A percentile compares a stretch with the other conserved stretches of the same genome.
phyloP scores from a whole-genome alignment of 2,113 vertebrate species.

The Siniperca knerii region DNA sequence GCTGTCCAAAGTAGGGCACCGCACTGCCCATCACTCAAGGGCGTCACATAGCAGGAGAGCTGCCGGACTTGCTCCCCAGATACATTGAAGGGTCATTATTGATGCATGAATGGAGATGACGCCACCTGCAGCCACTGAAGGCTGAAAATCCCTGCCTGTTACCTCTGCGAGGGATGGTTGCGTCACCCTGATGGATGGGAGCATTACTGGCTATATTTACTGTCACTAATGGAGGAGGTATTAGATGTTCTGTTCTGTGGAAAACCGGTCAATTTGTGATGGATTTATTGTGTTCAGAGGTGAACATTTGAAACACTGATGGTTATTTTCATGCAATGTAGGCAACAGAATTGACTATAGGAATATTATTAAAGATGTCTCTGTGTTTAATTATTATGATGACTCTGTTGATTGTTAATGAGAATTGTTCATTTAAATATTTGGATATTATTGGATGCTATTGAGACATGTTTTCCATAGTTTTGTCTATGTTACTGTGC shows the following conservation, averaged over 20 bases:
- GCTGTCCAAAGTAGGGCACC: slow-evolving; percentile 43
- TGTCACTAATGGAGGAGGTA: slow-evolving; percentile 30
- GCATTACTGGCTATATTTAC: slow-evolving; percentile 60
- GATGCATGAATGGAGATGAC: slow-evolving; percentile 34
- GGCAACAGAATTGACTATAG: not conserved
- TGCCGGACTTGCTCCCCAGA: slow-evolving; percentile 34
- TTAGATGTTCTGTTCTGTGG: slow-evolving; percentile 35
- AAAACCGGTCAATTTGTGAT: slow-evolving; percentile 23
- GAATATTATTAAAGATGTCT: not conserved
- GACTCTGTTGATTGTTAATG: too few species aligned
- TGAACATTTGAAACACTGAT: not conserved
- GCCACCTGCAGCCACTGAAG: slow-evolving; percentile 52
- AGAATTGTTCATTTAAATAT: not conserved
- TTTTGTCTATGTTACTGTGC: not conserved
- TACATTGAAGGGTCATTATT: slow-evolving; percentile 48
- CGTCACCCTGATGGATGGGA: slow-evolving; percentile 35
- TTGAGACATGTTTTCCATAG: not conserved
- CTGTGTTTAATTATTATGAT: not conserved
- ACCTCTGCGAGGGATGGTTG: slow-evolving; percentile 30
- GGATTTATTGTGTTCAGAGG: not conserved
- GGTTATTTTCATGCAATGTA: not conserved
- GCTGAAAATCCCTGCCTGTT: slow-evolving; percentile 29
- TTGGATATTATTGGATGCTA: not conserved
- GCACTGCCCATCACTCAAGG: slow-evolving; percentile 45
- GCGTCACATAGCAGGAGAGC: slow-evolving; percentile 45